Percentiles rank a stretch among this genome's conserved stretches.
These are phyloP conservation scores for Cercopithecus mona DNA, from an alignment of 2,113 vertebrate genomes.

Conservation along the genomic window DNA sequence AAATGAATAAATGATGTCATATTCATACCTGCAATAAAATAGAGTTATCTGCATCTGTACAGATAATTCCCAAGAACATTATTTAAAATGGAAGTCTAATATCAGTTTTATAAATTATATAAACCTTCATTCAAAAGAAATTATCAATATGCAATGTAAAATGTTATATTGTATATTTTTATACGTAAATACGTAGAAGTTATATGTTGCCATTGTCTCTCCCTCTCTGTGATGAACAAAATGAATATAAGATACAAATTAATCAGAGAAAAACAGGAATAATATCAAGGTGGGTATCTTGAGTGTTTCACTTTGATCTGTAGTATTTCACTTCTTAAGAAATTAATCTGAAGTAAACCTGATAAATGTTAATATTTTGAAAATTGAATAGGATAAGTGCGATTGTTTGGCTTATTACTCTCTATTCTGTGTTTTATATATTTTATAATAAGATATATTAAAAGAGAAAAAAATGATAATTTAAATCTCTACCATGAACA, in stretches of 20 bases:
- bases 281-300: not conserved
- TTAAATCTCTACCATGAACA: not conserved
- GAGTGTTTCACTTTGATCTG: not conserved
- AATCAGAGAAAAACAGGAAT: not conserved
- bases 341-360: not conserved
- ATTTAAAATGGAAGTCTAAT: not conserved
- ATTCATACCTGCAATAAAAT: not conserved
- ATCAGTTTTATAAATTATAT: not conserved
- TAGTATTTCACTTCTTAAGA: not conserved
- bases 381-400: not conserved
- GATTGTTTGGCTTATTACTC: not conserved
- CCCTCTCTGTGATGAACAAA: not conserved
- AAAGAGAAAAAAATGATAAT: not conserved
- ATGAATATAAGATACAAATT: not conserved
- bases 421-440: not conserved
- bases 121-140: not conserved
- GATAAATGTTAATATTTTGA: not conserved
- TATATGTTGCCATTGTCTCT: not conserved
- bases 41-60: not conserved
- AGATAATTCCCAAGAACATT: not conserved
- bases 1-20: not conserved
- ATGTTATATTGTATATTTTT: not conserved
- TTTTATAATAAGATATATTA: not conserved
- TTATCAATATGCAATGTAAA: not conserved
- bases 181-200: not conserved